These are phyloP conservation scores for Tipula unca DNA, from an alignment of 2,888 invertebrate species.

Conservation along the genomic window DNA sequence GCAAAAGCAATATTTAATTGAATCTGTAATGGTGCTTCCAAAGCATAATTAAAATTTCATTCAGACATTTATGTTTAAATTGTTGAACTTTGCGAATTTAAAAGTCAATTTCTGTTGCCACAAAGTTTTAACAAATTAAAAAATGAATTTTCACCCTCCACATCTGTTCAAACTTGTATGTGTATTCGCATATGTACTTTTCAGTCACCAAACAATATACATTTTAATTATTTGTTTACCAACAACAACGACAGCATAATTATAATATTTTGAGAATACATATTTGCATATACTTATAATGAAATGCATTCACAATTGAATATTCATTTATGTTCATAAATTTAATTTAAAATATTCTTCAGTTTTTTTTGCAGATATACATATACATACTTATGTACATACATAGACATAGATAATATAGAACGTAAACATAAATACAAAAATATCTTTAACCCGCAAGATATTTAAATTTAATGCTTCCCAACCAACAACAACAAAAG, in stretches of 20 bases:
- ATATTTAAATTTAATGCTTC: background rate
- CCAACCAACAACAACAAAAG: background rate
- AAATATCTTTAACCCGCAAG: slow-evolving; percentile 14
- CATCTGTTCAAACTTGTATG: no score
- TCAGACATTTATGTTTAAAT: no score
- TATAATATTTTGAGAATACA: background rate
- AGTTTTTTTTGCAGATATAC: background rate
- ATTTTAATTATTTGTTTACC: background rate
- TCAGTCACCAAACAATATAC: background rate
- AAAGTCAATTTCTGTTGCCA: no score
- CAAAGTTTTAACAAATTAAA: no score
- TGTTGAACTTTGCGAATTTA: no score
- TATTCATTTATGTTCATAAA: background rate
- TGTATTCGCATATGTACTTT: background rate
- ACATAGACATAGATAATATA: background rate
- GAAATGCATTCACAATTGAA: background rate
- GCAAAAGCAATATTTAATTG: no score
- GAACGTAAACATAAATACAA: background rate
- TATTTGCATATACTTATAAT: background rate
- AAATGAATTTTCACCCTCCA: no score
- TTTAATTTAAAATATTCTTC: background rate
- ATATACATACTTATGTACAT: no score
- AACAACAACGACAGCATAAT: background rate
- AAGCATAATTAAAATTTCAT: no score
- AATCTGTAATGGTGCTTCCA: no score